Evolutionary conservation across 2,113 vertebrate species (phyloP).

Genomic region (Percopsis transmontana): DNA sequence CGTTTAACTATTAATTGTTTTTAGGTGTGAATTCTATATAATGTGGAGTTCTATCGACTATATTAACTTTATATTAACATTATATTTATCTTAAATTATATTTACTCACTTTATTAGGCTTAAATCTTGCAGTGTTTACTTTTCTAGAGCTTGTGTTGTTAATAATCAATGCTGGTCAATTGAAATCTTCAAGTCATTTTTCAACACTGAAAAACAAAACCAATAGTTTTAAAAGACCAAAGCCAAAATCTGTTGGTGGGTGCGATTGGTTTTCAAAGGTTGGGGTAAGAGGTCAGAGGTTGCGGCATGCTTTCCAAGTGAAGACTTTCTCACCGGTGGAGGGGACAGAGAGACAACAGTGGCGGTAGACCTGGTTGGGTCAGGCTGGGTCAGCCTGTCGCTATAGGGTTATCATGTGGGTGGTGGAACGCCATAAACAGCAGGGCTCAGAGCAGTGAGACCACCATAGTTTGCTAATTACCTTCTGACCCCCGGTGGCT

Average conservation of each 20-base stretch:
- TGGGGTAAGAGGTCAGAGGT: constrained; percentile 63
- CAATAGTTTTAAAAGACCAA: constrained; percentile 12
- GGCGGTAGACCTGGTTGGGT: constrained; percentile 40
- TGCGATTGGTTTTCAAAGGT: constrained; percentile 53
- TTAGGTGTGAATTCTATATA: no score
- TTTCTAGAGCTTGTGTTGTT: no score
- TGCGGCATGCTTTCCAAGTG: constrained; percentile 26
- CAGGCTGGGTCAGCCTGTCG: constrained; percentile 49
- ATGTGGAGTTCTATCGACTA: no score
- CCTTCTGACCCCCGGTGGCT: constrained; percentile 62
- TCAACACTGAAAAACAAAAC: constrained; percentile 10
- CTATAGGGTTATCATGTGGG: constrained; percentile 55
- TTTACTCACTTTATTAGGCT: no score
- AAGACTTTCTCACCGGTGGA: constrained; percentile 53
- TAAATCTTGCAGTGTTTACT: no score
- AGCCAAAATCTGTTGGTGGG: constrained; percentile 36
- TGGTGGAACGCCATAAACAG: constrained; percentile 39
- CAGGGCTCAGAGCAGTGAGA: constrained; percentile 45
- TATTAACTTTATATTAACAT: no score
- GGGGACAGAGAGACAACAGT: constrained; percentile 27
- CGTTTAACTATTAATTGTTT: no score
- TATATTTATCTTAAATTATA: no score
- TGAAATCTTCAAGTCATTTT: background rate
- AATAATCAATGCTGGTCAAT: no score
- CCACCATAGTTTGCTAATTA: constrained; percentile 63